Conservation (phyloP, 2,113 vertebrate species). For the Casuarius casuarius region DNA sequence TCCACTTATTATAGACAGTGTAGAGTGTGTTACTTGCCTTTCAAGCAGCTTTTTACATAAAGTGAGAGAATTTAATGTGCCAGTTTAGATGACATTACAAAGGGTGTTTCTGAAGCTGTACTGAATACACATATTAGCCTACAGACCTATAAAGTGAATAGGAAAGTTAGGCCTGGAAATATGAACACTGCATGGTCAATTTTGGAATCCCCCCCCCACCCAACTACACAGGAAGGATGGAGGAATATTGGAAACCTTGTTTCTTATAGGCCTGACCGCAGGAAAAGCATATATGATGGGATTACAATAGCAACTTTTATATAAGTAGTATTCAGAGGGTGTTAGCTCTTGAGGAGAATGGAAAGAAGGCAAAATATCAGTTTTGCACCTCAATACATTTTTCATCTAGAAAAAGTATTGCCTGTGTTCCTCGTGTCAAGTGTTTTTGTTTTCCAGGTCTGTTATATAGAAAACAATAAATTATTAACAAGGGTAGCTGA, state of each 20-base stretch:
- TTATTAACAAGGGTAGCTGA: neutral
- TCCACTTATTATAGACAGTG: neutral
- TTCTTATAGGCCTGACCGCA: neutral
- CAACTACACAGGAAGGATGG: neutral
- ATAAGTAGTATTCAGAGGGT: neutral
- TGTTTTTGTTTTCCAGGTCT: neutral
- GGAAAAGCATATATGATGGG: fast-evolving
- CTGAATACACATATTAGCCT: neutral
- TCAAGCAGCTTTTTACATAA: neutral
- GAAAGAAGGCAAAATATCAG: neutral
- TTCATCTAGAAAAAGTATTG: neutral
- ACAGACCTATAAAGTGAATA: neutral
- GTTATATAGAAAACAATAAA: neutral
- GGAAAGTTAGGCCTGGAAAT: neutral
- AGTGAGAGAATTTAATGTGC: neutral
- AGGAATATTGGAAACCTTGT: neutral
- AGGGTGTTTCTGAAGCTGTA: neutral
- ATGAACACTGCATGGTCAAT: neutral
- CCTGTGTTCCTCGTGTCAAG: neutral
- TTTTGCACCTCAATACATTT: neutral
- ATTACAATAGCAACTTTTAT: neutral
- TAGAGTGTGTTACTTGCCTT: neutral
- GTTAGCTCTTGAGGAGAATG: neutral
- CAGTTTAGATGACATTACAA: neutral
- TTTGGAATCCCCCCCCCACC: neutral